A percentile compares a stretch with the other conserved stretches of the same genome.
These are phyloP conservation scores for Notarius quadriscutis DNA, from an alignment of 2,113 vertebrate genomes.

Conservation along the genomic window DNA sequence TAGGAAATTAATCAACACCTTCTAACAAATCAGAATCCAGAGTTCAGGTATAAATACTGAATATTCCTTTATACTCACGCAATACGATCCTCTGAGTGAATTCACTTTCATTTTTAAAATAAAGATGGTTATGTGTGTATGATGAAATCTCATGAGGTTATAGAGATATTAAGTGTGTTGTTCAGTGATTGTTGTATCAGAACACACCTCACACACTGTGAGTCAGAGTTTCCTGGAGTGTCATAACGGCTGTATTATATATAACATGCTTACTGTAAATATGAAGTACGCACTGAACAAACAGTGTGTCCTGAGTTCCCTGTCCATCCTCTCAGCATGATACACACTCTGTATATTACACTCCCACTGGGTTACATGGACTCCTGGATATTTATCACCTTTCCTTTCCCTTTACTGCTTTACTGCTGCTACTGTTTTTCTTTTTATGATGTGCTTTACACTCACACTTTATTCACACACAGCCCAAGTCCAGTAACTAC, in stretches of 20 bases:
- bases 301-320: not conserved
- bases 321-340: not conserved
- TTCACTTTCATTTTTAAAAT: no score
- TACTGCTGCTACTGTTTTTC: not conserved
- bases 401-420: constrained; percentile 5
- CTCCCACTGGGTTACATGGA: not conserved
- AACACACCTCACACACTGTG: not conserved
- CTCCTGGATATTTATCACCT: constrained; percentile 2
- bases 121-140: not conserved
- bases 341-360: not conserved
- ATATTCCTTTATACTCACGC: not conserved
- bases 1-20: not conserved
- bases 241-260: not conserved
- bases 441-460: not conserved
- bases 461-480: not conserved
- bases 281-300: not conserved
- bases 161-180: not conserved
- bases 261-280: not conserved
- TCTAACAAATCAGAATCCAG: not conserved
- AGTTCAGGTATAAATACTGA: not conserved
- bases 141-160: not conserved
- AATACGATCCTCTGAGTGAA: no score
- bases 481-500: not conserved
- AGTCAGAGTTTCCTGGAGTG: not conserved
- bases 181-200: not conserved